These are phyloP conservation scores for Spea multiplicata DNA, from an alignment of 2,113 vertebrate genomes.

Conservation along the genomic window DNA sequence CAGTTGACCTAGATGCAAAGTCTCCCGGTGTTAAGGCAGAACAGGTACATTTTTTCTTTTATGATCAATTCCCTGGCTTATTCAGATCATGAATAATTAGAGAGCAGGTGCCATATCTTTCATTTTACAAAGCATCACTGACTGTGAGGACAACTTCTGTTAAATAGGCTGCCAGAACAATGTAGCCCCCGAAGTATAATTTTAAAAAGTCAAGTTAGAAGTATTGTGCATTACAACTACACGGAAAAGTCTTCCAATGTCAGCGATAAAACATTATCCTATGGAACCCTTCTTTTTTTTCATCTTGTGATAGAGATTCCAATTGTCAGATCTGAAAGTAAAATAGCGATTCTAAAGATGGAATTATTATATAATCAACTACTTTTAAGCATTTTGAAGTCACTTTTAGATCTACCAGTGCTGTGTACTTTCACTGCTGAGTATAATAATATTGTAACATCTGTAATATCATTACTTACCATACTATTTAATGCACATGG, in stretches of 20 bases:
- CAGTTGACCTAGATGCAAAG: conserved; percentile 42
- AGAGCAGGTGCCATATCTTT: conserved; percentile 39
- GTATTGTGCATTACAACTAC: conserved; percentile 14
- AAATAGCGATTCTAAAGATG: too few relatives aligned
- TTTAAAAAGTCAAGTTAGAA: conserved; percentile 24
- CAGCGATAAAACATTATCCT: conserved; percentile 6
- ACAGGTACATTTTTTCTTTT: conserved; percentile 44
- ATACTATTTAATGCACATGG: too few relatives aligned
- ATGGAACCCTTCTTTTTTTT: too few relatives aligned
- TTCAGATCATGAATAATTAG: conserved; percentile 45
- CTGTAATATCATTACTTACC: too few relatives aligned
- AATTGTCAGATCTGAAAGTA: too few relatives aligned
- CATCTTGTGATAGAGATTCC: too few relatives aligned
- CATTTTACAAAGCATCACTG: conserved; percentile 42
- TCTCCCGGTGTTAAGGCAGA: conserved; percentile 16
- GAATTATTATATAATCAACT: too few relatives aligned
- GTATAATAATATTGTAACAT: too few relatives aligned
- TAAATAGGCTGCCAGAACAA: conserved; percentile 32
- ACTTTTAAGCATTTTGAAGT: too few relatives aligned
- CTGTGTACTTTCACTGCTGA: too few relatives aligned
- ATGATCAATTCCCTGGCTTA: conserved; percentile 39
- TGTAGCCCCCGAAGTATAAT: conserved; percentile 33
- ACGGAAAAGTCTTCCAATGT: background rate
- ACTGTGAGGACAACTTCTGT: conserved; percentile 41
- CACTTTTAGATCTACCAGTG: too few relatives aligned